Evolutionary conservation across 2,113 vertebrate species (phyloP).

Genomic region (Psittacus erithacus): DNA sequence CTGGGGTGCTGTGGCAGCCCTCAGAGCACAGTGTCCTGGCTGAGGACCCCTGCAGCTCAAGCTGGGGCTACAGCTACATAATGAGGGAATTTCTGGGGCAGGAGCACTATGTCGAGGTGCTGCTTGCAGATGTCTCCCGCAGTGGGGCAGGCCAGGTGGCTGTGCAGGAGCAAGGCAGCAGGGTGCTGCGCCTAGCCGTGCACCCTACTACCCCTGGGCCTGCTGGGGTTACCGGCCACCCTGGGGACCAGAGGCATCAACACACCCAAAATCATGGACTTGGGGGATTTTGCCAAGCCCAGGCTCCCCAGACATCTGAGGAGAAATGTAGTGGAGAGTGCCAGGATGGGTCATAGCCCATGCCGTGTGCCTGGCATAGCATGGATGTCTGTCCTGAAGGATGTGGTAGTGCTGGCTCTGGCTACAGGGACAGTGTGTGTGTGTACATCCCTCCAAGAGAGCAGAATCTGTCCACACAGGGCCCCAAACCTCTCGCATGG

Average conservation of each 20-base stretch:
- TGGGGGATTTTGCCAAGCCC: not conserved
- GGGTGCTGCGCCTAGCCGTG: rapidly evolving
- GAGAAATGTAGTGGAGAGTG: rapidly evolving
- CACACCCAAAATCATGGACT: not conserved
- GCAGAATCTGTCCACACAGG: not conserved
- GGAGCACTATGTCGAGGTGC: not conserved
- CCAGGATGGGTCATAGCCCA: rapidly evolving
- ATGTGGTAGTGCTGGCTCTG: not conserved
- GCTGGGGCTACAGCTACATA: rapidly evolving
- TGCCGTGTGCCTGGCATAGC: rapidly evolving
- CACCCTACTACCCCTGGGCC: rapidly evolving
- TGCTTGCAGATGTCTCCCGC: not conserved
- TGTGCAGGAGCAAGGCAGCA: rapidly evolving
- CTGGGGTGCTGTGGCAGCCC: not conserved
- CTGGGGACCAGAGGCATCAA: not conserved
- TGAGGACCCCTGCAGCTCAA: rapidly evolving
- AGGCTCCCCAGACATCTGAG: not conserved
- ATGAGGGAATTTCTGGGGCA: not conserved
- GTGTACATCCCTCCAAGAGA: rapidly evolving
- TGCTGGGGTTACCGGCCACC: rapidly evolving
- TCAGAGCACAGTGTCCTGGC: rapidly evolving
- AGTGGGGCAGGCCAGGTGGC: not conserved
- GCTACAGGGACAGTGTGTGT: not conserved
- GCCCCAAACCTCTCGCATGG: not conserved
- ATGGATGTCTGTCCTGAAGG: not conserved